Percentiles rank a stretch among this genome's conserved stretches.
phyloP scores from a whole-genome alignment of 2,888 invertebrate genomes.

The Andrena trimmerana region DNA sequence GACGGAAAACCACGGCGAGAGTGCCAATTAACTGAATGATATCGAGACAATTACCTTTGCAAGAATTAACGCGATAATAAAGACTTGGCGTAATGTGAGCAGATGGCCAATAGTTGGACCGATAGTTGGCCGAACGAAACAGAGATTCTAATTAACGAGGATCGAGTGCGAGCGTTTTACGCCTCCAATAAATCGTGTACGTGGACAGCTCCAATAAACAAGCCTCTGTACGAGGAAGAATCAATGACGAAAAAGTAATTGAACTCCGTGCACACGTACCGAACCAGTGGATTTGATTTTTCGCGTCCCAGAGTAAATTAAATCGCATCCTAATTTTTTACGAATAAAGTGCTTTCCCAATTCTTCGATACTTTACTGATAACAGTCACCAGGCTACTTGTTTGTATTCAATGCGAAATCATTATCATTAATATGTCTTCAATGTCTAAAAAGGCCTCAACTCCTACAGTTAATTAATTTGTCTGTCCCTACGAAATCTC shows the following conservation, averaged over 20 bases:
- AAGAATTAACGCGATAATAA: constrained; percentile 37
- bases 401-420: too few species aligned
- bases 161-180: constrained; percentile 15
- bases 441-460: too few species aligned
- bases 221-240: constrained; percentile 15
- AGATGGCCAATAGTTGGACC: constrained; percentile 15
- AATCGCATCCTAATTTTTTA: constrained; percentile 18
- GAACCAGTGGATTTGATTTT: constrained; percentile 20
- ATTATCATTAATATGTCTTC: too few species aligned
- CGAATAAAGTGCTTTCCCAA: background rate
- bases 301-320: constrained; percentile 20
- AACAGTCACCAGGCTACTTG: background rate
- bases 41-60: constrained; percentile 27
- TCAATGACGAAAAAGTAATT: constrained; percentile 49
- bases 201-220: constrained; percentile 39
- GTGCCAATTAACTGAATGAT: constrained; percentile 14
- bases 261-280: constrained; percentile 17
- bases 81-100: constrained; percentile 16
- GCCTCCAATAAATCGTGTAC: constrained; percentile 28
- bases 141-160: constrained; percentile 49
- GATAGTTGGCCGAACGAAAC: constrained; percentile 25
- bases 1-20: background rate
- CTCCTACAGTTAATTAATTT: too few species aligned
- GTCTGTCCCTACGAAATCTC: too few species aligned
- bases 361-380: background rate